Conservation (phyloP, 2,888 invertebrate genomes). For the Anthophora plumipes region DNA sequence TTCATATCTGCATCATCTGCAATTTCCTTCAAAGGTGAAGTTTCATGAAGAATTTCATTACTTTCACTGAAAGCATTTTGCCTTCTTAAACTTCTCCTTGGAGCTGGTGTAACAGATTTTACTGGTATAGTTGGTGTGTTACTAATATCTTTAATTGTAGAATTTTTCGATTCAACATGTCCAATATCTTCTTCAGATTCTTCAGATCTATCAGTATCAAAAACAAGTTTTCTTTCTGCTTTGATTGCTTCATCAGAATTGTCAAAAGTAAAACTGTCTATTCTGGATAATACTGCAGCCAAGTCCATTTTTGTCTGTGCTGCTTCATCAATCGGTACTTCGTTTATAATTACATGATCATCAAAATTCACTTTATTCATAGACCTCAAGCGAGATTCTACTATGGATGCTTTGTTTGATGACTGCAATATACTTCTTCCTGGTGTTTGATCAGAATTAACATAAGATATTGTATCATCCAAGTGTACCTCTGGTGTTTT, state of each 20-base stretch:
- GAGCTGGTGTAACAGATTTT: conserved; percentile 1
- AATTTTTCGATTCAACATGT: background rate
- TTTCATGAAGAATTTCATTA: background rate
- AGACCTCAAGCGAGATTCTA: conserved; percentile 60
- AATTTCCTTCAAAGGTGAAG: background rate
- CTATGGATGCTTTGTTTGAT: conserved; percentile 49
- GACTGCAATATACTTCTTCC: conserved; percentile 79
- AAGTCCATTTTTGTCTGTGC: conserved; percentile 54
- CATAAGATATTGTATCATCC: conserved; percentile 75
- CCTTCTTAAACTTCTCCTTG: conserved; percentile 23
- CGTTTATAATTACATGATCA: conserved; percentile 66
- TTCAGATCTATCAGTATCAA: conserved; percentile 64
- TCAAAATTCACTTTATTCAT: conserved; percentile 79
- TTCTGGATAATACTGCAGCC: conserved; percentile 60
- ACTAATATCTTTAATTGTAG: background rate
- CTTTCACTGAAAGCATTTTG: conserved; percentile 8
- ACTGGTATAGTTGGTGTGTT: background rate
- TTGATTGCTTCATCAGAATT: conserved; percentile 9
- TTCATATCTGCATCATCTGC: background rate
- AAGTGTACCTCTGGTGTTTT: conserved; percentile 77
- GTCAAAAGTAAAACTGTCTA: conserved; percentile 69
- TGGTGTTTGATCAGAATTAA: conserved; percentile 80
- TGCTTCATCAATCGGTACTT: conserved; percentile 66
- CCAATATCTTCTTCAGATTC: background rate
- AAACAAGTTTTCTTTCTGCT: conserved; percentile 66